These are phyloP conservation scores for Oscheius sp. DNA, from an alignment of 2,888 invertebrate genomes.

Conservation along the genomic window DNA sequence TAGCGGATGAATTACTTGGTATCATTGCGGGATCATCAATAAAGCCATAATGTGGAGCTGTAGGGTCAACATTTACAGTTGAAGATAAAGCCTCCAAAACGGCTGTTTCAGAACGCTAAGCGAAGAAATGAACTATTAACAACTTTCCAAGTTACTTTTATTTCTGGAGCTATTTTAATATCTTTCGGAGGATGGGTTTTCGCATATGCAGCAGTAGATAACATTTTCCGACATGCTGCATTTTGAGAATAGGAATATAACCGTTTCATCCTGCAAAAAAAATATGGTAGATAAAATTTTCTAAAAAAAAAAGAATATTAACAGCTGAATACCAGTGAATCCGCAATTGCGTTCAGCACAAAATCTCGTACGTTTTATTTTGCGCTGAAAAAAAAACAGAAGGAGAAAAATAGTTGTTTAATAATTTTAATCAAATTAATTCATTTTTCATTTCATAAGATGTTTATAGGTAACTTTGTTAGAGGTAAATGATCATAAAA, in stretches of 20 bases:
- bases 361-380: too few relatives aligned
- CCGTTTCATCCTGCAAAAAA: conserved; percentile 1
- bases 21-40: conserved; percentile 84
- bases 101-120: conserved; percentile 82
- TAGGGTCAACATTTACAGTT: conserved; percentile 83
- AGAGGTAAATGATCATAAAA: too few relatives aligned
- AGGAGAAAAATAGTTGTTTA: too few relatives aligned
- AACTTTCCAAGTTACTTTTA: conserved; percentile 9
- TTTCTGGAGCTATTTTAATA: conserved; percentile 1
- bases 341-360: too few relatives aligned
- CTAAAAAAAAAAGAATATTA: neutral
- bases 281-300: neutral
- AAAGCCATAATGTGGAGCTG: conserved; percentile 87
- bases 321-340: too few relatives aligned
- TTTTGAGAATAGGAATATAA: neutral
- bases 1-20: conserved; percentile 53
- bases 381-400: too few relatives aligned
- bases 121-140: neutral
- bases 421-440: too few relatives aligned
- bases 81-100: conserved; percentile 81
- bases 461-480: too few relatives aligned
- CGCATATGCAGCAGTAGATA: conserved; percentile 8
- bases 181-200: conserved; percentile 7
- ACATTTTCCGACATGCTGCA: neutral
- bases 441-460: too few relatives aligned